Evolutionary conservation across 1,140 invertebrate species (phyloP), one percentile per base, ranked within the genome.

Genomic region (Panonychus citri): DNA sequence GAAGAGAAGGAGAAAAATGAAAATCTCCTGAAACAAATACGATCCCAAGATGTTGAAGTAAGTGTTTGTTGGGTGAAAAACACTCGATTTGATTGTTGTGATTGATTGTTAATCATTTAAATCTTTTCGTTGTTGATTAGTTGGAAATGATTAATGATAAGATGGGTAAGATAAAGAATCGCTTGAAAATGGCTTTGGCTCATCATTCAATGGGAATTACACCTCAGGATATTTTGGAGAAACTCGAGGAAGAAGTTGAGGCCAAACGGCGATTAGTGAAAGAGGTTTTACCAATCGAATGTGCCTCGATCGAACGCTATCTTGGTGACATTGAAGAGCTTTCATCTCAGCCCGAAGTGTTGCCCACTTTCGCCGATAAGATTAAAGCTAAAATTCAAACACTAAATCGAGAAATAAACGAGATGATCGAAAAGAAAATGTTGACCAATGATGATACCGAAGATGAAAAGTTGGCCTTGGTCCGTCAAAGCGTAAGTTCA

Each of bases 221-320:
- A 46, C 43, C 43, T 46, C 17, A 46, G 12, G 54, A 46, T 19
- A 19, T 55, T 55, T 28, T 55, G 2, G 77, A 81, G 68, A 75
- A 78, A 64, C 67, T 85, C 39, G 76, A 81, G 60, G 83, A 87
- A 66, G 83, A 85, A 70, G 76, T 79, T 10, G 78, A 80, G 59
- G 74, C 82, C 34, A 81, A 81, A 67, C 72, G 69, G 49, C 83
- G 83, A 64, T 75, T 89, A 19, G 77, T 78, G 0, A 81, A 80
- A 51, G 81, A 87, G 64, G 81, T 84, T 64, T 65, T 86, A 24
- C 82, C 83, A 0, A 76, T 79, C 62, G 84, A 87, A 67, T 71
- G 81, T 27, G 63, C 69, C 3, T 66, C 67, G 1, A 70, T 76
- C 37, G 76, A 77, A 64, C 77, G 77, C 62, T 76, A 78, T 57